Base-by-base conservation (phyloP, 1,140 invertebrate genomes). In the Coptotermes formosanus region DNA sequence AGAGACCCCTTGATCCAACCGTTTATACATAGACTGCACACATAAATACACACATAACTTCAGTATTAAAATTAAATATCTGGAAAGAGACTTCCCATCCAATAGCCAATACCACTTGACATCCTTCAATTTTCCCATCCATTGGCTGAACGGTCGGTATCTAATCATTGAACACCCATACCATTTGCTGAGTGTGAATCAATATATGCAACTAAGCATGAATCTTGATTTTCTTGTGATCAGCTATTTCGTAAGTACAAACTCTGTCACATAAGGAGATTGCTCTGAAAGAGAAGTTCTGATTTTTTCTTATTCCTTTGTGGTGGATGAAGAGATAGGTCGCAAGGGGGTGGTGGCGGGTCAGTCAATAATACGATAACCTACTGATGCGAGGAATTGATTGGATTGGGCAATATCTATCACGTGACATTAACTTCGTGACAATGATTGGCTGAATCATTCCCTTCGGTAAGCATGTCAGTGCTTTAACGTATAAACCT, bases 371-470 rank as follows among this genome's bases (percentile, higher is more conserved):
- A 75, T 75, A 30, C 64, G 64, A 75, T 75, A 75, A 75, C 64
- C 64, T 75, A 75, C n/a, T 75, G 64, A 75, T 75, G 64, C 64
- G 64, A 75, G 25, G 64, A 75, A 75, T 75, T 75, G 64, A 75
- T 75, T 75, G 64, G 64, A 75, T 75, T 75, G 64, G 64, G 64
- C n/a, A 75, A 75, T 75, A 75, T 75, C 64, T 75, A 75, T 75
- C 64, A 75, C 64, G 64, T 75, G 64, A 75, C 64, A 75, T 75
- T 75, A 75, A 75, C 64, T 75, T 75, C 64, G 64, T 75, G 64
- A 75, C 25, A 75, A 75, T 75, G 64, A 75, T 75, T 75, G 64
- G 64, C 64, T 30, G 64, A 75, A 75, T 75, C 64, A 75, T 75
- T 75, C n/a, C n/a, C 64, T 75, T 30, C 64, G 14, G 64, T n/a